A percentile compares a stretch with the other conserved stretches of the same genome.
These are phyloP conservation scores for Leptinotarsa rubiginosa DNA, from an alignment of 2,888 invertebrate genomes.

Conservation along the genomic window DNA sequence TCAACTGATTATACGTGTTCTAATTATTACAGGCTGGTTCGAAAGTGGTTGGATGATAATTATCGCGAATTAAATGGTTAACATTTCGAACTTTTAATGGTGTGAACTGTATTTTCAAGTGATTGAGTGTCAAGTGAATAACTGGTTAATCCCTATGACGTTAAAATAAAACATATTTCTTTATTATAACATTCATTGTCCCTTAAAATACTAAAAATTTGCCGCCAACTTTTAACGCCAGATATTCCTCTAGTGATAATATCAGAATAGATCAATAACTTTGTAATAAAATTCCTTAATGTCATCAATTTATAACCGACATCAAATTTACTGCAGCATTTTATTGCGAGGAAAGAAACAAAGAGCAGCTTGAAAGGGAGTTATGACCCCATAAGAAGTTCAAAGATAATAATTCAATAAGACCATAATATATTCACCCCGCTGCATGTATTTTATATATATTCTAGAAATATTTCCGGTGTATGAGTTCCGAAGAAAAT, in stretches of 20 bases:
- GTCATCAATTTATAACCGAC: conserved; percentile 7
- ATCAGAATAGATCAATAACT: background rate
- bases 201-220: too few species aligned
- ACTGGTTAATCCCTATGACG: too few species aligned
- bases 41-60: too few species aligned
- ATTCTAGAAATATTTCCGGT: background rate
- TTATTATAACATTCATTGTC: too few species aligned
- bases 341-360: conserved; percentile 24
- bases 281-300: background rate
- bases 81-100: too few species aligned
- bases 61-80: too few species aligned
- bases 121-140: too few species aligned
- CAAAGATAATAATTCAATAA: conserved; percentile 33
- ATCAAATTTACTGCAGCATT: background rate
- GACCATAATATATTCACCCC: conserved; percentile 29
- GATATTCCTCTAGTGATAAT: background rate
- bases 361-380: conserved; percentile 13
- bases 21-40: too few species aligned
- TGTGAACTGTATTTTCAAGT: too few species aligned
- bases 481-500: background rate
- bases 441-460: background rate
- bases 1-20: too few species aligned
- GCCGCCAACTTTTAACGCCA: too few species aligned
- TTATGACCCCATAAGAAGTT: conserved; percentile 2
- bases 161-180: too few species aligned